A percentile compares a stretch with the other conserved stretches of the same genome.
Conservation (phyloP, 2,888 invertebrate genomes). For the Antheraea yamamai region DNA sequence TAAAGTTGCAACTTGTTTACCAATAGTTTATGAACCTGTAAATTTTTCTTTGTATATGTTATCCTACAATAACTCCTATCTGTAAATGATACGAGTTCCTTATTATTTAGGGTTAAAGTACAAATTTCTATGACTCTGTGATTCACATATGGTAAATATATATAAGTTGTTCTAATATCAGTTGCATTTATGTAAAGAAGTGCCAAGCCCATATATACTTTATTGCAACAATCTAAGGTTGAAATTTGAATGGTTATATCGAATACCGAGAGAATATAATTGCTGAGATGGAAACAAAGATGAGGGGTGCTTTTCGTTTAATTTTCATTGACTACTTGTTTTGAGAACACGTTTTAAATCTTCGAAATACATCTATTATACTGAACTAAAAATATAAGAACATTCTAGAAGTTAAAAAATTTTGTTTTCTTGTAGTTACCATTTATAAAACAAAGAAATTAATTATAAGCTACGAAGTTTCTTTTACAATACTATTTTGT, state of each 20-base stretch:
- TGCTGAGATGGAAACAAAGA: constrained; percentile 45
- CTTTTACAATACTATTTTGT: not conserved
- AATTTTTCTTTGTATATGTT: not conserved
- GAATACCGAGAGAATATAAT: not conserved
- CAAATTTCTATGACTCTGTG: not conserved
- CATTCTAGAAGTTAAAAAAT: not conserved
- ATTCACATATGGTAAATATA: not conserved
- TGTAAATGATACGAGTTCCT: not conserved
- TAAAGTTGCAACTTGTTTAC: constrained; percentile 36
- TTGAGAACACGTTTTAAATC: constrained; percentile 7
- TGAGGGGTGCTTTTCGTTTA: constrained; percentile 63
- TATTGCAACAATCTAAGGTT: not conserved
- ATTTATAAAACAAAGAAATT: not conserved
- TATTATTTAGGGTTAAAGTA: not conserved
- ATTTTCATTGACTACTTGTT: constrained; percentile 67
- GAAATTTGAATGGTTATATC: not conserved
- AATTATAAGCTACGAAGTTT: not conserved
- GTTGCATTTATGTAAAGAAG: not conserved
- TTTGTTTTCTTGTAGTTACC: not conserved
- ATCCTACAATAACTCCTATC: not conserved
- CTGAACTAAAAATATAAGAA: not conserved
- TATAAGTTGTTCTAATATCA: not conserved
- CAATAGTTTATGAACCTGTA: not conserved
- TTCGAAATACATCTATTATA: constrained; percentile 4
- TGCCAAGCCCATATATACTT: not conserved